phyloP scores from a whole-genome alignment of 1,140 invertebrate genomes.

The Anthonomus grandis region DNA sequence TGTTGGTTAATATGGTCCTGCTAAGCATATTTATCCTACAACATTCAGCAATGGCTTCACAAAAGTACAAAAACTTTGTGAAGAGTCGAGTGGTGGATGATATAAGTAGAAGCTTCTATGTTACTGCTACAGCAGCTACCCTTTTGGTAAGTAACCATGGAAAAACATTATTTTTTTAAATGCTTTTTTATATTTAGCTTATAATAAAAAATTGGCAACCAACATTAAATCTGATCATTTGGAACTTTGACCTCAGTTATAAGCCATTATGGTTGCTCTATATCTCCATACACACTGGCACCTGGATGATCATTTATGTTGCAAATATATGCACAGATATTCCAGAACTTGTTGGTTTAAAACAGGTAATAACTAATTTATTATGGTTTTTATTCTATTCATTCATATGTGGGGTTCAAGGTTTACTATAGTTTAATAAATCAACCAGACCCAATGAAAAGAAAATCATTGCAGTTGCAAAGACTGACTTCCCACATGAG shows the following conservation, averaged over 20 bases:
- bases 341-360: conserved; percentile 57
- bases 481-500: conserved; percentile 54
- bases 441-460: conserved; percentile 47
- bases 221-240: conserved; percentile 32
- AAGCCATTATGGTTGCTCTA: conserved; percentile 50
- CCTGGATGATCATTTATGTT: conserved; percentile 60
- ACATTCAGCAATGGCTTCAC: conserved; percentile 40
- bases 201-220: conserved; percentile 39
- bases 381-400: conserved; percentile 1
- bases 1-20: conserved; percentile 39
- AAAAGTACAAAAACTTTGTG: conserved; percentile 33
- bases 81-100: conserved; percentile 30
- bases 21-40: conserved; percentile 41
- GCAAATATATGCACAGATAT: conserved; percentile 62
- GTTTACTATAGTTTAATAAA: conserved; percentile 51
- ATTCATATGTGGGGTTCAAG: no score
- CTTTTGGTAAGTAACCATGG: conserved; percentile 32
- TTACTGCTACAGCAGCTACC: conserved; percentile 34
- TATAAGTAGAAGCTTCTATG: conserved; percentile 41
- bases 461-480: conserved; percentile 51
- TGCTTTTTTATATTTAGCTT: conserved; percentile 21
- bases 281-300: conserved; percentile 51
- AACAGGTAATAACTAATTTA: conserved; percentile 50
- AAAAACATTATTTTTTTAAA: conserved; percentile 6
- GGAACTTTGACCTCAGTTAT: conserved; percentile 39